These are phyloP conservation scores for Vanessa atalanta DNA, from an alignment of 1,140 invertebrate species.

Conservation along the genomic window DNA sequence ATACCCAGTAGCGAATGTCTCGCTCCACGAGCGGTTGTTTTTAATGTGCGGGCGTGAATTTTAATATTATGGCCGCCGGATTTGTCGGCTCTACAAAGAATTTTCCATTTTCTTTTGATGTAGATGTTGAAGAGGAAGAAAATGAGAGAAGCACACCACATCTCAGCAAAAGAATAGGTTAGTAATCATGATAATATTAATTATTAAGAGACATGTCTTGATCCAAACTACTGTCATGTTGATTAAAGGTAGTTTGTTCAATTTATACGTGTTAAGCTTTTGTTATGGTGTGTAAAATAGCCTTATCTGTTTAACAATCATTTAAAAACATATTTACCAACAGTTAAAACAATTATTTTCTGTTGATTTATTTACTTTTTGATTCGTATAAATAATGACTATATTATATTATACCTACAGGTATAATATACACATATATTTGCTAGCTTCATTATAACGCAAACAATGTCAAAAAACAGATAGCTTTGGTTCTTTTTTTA, in stretches of 20 bases:
- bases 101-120: constrained; percentile 78
- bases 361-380: neutral
- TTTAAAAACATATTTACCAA: neutral
- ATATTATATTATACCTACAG: neutral
- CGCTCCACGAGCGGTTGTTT: constrained; percentile 26
- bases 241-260: neutral
- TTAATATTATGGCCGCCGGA: constrained; percentile 64
- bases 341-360: neutral
- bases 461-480: neutral
- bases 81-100: constrained; percentile 76
- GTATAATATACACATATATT: neutral
- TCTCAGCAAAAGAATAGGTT: constrained; percentile 66
- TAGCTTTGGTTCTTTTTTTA: neutral
- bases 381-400: neutral
- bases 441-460: no score
- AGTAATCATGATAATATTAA: constrained; percentile 33
- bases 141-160: constrained; percentile 57
- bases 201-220: neutral
- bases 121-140: constrained; percentile 68
- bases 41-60: neutral
- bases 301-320: neutral
- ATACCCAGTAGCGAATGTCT: constrained; percentile 13
- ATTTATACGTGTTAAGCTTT: no score
- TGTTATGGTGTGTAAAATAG: neutral
- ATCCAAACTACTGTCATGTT: neutral